Evolutionary conservation across 2,888 invertebrate genomes (phyloP).

Genomic region (Apantesis nais): DNA sequence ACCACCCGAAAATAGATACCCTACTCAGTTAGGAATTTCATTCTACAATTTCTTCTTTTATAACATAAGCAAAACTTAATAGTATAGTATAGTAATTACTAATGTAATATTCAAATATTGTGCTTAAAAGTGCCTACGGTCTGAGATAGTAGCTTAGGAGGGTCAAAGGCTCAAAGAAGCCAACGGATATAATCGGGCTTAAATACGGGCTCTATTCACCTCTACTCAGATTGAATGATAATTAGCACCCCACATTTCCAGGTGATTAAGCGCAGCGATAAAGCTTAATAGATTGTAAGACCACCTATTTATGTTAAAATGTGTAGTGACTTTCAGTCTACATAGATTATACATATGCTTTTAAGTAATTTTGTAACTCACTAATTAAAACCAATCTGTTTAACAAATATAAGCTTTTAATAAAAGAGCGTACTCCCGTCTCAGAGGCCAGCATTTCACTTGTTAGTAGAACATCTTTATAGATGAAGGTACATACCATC

Average conservation of each 20-base stretch:
- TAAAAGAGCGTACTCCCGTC: too few relatives aligned
- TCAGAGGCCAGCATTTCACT: too few relatives aligned
- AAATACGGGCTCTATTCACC: conserved; percentile 46
- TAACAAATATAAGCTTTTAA: too few relatives aligned
- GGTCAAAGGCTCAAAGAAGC: conserved; percentile 41
- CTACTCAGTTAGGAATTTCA: conserved; percentile 1
- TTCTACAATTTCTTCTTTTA: background rate
- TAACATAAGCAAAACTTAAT: conserved; percentile 8
- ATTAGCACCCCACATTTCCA: conserved; percentile 33
- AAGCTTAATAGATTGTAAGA: conserved; percentile 32
- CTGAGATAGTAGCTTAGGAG: conserved; percentile 18
- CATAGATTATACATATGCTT: background rate
- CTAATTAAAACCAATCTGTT: too few relatives aligned
- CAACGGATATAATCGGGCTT: conserved; percentile 40
- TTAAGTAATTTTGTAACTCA: background rate
- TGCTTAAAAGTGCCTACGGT: conserved; percentile 17
- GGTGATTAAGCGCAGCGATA: conserved; percentile 42
- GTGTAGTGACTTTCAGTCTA: background rate
- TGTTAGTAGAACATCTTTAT: too few relatives aligned
- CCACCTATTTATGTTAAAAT: conserved; percentile 20
- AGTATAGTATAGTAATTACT: conserved; percentile 5
- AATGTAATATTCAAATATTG: conserved; percentile 8
- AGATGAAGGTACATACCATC: too few relatives aligned
- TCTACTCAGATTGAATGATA: conserved; percentile 43
- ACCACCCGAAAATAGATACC: too few relatives aligned